Evolutionary conservation across 1,140 invertebrate species (phyloP).

Genomic region (Dendroctonus ponderosae): DNA sequence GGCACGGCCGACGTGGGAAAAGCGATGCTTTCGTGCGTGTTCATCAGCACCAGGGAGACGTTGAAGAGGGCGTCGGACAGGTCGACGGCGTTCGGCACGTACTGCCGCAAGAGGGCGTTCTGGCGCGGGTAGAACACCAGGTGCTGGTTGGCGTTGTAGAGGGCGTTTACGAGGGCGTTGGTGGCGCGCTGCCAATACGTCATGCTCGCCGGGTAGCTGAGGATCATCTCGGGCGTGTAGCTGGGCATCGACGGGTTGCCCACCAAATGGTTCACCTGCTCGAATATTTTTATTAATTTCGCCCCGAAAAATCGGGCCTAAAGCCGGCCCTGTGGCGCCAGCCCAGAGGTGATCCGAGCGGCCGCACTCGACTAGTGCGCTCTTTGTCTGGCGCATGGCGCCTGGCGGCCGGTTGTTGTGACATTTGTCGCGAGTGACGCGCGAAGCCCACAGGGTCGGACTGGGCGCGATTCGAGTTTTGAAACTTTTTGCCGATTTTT

Average conservation of each 20-base stretch:
- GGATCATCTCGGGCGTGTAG: conserved; percentile 47
- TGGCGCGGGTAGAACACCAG: conserved; percentile 39
- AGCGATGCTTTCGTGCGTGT: conserved; percentile 47
- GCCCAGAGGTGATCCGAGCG: no score
- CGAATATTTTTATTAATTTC: conserved; percentile 13
- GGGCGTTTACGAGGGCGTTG: conserved; percentile 45
- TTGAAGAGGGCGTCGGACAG: conserved; percentile 54
- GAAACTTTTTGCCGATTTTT: no score
- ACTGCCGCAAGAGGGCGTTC: conserved; percentile 40
- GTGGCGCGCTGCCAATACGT: conserved; percentile 50
- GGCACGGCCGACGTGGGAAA: conserved; percentile 25
- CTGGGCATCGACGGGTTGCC: conserved; percentile 51
- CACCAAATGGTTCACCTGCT: conserved; percentile 44
- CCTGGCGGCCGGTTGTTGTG: no score
- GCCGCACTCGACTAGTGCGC: background rate
- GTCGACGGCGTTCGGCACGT: conserved; percentile 53
- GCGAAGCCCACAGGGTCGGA: background rate
- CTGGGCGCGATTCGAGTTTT: no score
- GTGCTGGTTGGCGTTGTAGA: conserved; percentile 46
- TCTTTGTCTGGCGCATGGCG: background rate
- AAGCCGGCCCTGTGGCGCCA: no score
- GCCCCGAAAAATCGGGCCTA: no score
- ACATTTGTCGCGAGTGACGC: no score
- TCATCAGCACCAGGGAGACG: conserved; percentile 50
- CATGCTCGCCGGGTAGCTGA: conserved; percentile 49